Percentiles rank a stretch among this genome's conserved stretches.
Evolutionary conservation across 2,113 vertebrate species (phyloP).

Genomic region (Herpetotheres cachinnans): DNA sequence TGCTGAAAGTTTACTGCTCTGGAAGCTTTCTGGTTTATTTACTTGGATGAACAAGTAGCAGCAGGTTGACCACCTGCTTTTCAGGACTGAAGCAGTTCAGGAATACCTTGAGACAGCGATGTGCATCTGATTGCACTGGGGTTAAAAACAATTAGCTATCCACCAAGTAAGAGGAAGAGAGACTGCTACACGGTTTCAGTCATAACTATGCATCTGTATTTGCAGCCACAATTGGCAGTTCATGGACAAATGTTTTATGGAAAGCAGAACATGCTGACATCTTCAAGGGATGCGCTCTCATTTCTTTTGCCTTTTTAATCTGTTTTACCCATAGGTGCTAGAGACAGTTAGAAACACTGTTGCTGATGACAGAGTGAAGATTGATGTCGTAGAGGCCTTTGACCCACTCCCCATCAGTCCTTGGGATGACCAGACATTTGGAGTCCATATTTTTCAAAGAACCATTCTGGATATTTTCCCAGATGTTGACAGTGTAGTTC

Average conservation of each 20-base stretch:
- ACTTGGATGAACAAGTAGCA: not conserved
- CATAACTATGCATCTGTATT: not conserved
- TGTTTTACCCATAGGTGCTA: conserved; percentile 75
- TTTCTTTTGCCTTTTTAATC: not conserved
- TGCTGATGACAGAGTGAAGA: conserved; percentile 84
- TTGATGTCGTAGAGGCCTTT: conserved; percentile 78
- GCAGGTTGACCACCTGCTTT: not conserved
- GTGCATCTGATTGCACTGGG: not conserved
- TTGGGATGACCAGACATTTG: conserved; percentile 80
- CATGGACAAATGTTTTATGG: not conserved
- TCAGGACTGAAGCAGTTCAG: not conserved
- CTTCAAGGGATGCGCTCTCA: not conserved
- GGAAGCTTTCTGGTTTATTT: not conserved
- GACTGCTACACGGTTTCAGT: not conserved
- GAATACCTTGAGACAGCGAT: not conserved
- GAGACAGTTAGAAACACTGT: conserved; percentile 76
- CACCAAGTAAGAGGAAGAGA: not conserved
- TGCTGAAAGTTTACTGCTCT: not conserved
- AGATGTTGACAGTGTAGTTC: conserved; percentile 77
- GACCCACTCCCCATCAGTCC: conserved; percentile 88
- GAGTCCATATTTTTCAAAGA: conserved; percentile 86
- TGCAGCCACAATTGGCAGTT: not conserved
- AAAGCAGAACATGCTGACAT: not conserved
- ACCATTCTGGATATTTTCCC: conserved; percentile 86
- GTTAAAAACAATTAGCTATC: not conserved